Percentiles rank a stretch among this genome's conserved stretches.
These are phyloP conservation scores for Seriola dumerili DNA, from an alignment of 2,113 vertebrate genomes.

Conservation along the genomic window DNA sequence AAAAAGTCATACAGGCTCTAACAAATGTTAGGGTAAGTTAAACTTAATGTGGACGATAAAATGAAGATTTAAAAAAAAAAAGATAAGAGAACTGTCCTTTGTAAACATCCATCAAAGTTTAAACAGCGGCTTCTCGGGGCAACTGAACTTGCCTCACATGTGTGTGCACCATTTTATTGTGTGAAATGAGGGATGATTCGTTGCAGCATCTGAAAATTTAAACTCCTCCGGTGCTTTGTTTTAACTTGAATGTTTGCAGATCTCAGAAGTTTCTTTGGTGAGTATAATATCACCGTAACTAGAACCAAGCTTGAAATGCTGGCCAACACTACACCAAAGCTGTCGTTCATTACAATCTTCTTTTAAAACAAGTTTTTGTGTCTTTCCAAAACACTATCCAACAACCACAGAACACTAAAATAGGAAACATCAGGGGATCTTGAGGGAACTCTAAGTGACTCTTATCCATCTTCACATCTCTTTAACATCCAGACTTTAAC, in stretches of 20 bases:
- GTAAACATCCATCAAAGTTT: too few relatives aligned
- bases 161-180: too few relatives aligned
- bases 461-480: constrained; percentile 67
- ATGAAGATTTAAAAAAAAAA: too few relatives aligned
- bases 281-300: not conserved
- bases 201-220: not conserved
- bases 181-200: too few relatives aligned
- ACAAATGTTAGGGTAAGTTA: not conserved
- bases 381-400: not conserved
- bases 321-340: not conserved
- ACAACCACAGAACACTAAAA: constrained; percentile 15
- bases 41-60: too few relatives aligned
- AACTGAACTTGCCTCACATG: not conserved
- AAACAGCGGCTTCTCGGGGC: not conserved
- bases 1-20: not conserved
- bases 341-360: not conserved
- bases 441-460: constrained; percentile 61
- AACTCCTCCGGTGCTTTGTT: not conserved
- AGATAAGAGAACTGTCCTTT: too few relatives aligned
- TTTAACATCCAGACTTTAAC: constrained; percentile 48
- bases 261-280: not conserved
- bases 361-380: not conserved
- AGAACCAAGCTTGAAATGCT: not conserved
- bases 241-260: not conserved
- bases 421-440: constrained; percentile 66